Base-by-base conservation (phyloP, 2,113 vertebrate species). In the Progne subis region DNA sequence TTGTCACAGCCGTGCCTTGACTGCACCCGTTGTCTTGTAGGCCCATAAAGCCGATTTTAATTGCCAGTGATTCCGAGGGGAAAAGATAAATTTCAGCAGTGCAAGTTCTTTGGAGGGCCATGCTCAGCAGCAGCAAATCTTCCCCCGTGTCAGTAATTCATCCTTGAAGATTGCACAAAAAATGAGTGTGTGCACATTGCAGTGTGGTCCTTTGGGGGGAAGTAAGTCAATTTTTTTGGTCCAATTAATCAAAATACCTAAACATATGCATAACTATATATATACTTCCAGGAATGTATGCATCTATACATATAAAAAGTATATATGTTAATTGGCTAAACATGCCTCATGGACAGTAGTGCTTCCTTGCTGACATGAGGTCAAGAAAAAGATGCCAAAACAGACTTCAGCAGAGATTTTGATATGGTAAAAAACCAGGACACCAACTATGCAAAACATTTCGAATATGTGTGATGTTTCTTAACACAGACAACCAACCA, bases 361-460 rank as follows among this genome's bases (percentile, higher is more conserved):
- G 59, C 34, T 88, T 74, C 25, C 44, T 90, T 67, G 56, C 29
- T 78, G 76, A 81, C 64, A 67, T 20, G 47, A 91, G 46, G 44
- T 78, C 56, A 86, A 71, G 64, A 55, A 90, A 80, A 88, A 63
- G 46, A 94, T 80, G 68, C 39, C 63, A 88, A 82, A 69, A 75
- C 14, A 23, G 11, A 82, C 17, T 83, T 60, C 37, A 74, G 71
- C 47, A 78, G 63, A 70, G 50, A 92, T 93, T 83, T 86, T 74
- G 49, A 24, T 53, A 70, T 31, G 65, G 59, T 71, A 70, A 90
- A 90, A 90, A 87, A 63, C 69, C 32, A 49, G 72, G 41, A 81
- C 56, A 44, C 39, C 13, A 93, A 68, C 76, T 96, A 96, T 95
- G 88, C 72, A 64, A 90, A 94, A 82, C 68, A 83, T 88, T 95